Percentiles rank a stretch among this genome's conserved stretches.
These are phyloP conservation scores for Periophthalmus magnuspinnatus DNA, from an alignment of 2,797 vertebrate species.

Conservation along the genomic window DNA sequence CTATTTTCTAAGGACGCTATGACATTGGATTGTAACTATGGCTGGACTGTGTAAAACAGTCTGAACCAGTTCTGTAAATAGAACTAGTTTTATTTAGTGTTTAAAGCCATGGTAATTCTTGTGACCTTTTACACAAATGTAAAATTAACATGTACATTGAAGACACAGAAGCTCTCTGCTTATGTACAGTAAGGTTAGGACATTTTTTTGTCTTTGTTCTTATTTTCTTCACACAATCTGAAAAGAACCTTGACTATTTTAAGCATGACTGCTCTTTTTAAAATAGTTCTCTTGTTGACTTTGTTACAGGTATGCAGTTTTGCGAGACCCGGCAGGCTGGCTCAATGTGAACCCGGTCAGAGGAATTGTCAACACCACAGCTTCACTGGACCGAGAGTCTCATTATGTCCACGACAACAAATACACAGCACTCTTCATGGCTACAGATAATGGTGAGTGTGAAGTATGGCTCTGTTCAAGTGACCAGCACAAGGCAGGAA, in stretches of 20 bases:
- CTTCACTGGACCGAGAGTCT: slow-evolving; percentile 90
- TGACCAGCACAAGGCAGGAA: background rate
- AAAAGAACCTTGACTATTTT: background rate
- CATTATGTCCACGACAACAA: slow-evolving; percentile 85
- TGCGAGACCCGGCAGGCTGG: slow-evolving; percentile 92
- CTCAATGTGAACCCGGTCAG: slow-evolving; percentile 90
- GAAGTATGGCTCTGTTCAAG: background rate
- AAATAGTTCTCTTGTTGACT: background rate
- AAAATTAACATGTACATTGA: background rate
- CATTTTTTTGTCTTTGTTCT: too few relatives aligned
- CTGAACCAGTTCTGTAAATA: slow-evolving; percentile 5
- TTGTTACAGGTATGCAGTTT: slow-evolving; percentile 83
- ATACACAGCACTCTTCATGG: slow-evolving; percentile 91
- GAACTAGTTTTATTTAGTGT: background rate
- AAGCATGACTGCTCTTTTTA: background rate
- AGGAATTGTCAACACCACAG: slow-evolving; percentile 90
- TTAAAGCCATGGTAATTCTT: background rate
- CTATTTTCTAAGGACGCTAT: background rate
- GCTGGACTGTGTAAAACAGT: background rate
- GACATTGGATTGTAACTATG: slow-evolving; percentile 4
- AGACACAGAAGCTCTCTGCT: too few relatives aligned
- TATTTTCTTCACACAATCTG: too few relatives aligned
- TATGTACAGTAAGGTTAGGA: too few relatives aligned
- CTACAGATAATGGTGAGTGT: slow-evolving; percentile 91
- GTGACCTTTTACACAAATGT: background rate